Evolutionary conservation across 2,797 vertebrate species (phyloP), one percentile per base, ranked within the genome.

Genomic region (Hafferia zeledoni): DNA sequence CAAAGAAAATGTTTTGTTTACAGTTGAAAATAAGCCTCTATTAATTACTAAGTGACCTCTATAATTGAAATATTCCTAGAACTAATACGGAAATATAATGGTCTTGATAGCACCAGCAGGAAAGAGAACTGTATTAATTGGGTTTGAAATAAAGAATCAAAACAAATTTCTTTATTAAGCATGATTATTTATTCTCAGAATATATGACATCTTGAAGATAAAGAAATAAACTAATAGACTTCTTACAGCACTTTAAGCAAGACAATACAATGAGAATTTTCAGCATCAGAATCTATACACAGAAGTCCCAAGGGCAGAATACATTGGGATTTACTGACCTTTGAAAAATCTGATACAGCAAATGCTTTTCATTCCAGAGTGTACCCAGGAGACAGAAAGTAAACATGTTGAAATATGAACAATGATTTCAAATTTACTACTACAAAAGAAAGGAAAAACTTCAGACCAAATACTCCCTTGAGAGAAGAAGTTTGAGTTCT

Each of bases 321-420:
- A 83, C 46, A 60, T 11, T 76, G 35, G 33, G 49, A 94, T 59
- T 89, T 87, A 91, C 10, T 89, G 77, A 94, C 86, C 87, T 93
- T 92, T 85, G 65, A 91, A 79, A 94, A 92, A 89, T 94, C 27
- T 92, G 74, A 95, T 87, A 79, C 41, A 87, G 61, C 35, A 78
- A 96, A 83, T 85, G 27, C 89, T 94, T 96, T 93, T 64, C 47
- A 83, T 70, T 71, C 52, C 85, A 56, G 61, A 80, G 28, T 56
- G 39, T 41, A 50, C 84, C 23, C 83, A 76, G 81, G 81, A 94
- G 84, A 93, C 12, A 12, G 44, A 80, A 50, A 75, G 55, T 75
- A 95, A 95, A 91, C 50, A 71, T 93, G 85, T 41, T 92, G 52
- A 90, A 92, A 94, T 88, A 90, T 82, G 83, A 94, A 79, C 44